Percentiles rank a stretch among this genome's conserved stretches.
Conservation (phyloP, 2,113 vertebrate species). For the Gnathonemus echidnorhynchus region DNA sequence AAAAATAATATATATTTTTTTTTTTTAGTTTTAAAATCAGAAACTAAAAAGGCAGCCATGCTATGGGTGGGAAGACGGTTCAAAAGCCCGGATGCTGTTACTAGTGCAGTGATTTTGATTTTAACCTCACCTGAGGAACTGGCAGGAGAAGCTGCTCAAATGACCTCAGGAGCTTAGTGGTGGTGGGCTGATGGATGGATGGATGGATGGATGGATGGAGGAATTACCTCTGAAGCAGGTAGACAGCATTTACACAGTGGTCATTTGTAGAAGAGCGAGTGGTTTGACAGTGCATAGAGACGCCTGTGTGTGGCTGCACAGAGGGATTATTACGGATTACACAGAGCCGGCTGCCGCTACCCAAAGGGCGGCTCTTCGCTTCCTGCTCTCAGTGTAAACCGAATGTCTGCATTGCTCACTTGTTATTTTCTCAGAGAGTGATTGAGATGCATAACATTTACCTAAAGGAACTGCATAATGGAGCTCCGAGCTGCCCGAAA, state of each 20-base stretch:
- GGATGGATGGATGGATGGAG: neutral
- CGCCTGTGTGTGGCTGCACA: neutral
- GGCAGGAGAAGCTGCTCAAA: neutral
- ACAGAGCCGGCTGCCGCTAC: neutral
- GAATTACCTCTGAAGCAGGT: neutral
- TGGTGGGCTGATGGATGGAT: neutral
- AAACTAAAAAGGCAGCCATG: neutral
- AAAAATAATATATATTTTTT: neutral
- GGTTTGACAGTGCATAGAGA: neutral
- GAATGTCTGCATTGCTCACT: slow-evolving; percentile 45
- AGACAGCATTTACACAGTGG: neutral
- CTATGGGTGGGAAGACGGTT: neutral
- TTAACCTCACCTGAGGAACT: neutral
- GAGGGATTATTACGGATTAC: neutral
- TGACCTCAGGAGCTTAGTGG: neutral
- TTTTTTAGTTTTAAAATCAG: neutral
- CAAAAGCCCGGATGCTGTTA: neutral
- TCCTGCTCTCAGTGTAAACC: neutral
- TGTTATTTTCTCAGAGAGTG: slow-evolving; percentile 45
- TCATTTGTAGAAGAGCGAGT: neutral
- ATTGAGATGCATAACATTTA: slow-evolving; percentile 62
- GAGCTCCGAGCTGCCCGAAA: slow-evolving; percentile 37
- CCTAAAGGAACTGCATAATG: slow-evolving; percentile 39
- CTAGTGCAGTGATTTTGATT: neutral
- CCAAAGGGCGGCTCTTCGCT: neutral